Evolutionary conservation across 2,113 vertebrate species (phyloP), one percentile per base, ranked within the genome.

Genomic region (Brachirus orientalis): DNA sequence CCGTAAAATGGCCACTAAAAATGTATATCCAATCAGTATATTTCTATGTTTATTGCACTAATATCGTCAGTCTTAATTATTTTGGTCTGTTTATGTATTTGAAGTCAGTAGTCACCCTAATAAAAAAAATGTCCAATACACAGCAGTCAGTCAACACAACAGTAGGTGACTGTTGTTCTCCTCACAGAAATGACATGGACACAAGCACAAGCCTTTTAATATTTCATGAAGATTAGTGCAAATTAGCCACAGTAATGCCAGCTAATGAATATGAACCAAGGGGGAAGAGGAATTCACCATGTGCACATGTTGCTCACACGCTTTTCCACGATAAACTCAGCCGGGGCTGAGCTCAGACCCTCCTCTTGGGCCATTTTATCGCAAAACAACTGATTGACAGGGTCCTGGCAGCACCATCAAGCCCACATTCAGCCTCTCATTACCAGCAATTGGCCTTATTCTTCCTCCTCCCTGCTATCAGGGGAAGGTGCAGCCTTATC

Each of bases 391-490:
- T 95, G 94, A 95, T 89, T 95, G 95, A 92, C 95, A 93, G 93
- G 91, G 87, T 89, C 86, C 91, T 94, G 92, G 92, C 91, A 84
- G 89, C 60, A 18, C 73, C 56, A 62, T 79, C 68, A 55, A 55
- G 91, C 67, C 77, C 70, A 65, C 82, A 86, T 90, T 95, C 89
- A 84, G 73, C 38, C 53, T 77, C 91, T 94, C 91, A 93, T 94
- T 93, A 92, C 84, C 48, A 90, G 91, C 94, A 93, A 88, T 95
- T 94, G 94, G 89, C 91, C 93, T 90, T 85, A 70, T 94, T 93
- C 86, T 93, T 83, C 91, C 92, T 89, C 79, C 77, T 83, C 75
- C 72, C 69, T 63, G 84, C 82, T 88, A 88, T 91, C 67, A 71
- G 86, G 89, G 86, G 92, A 92, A 93, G 92, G 89, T 92, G 86